Percentiles rank a stretch among this genome's conserved stretches.
These are phyloP conservation scores for Holacanthella duospinosa DNA, from an alignment of 2,888 invertebrate species.

Conservation along the genomic window DNA sequence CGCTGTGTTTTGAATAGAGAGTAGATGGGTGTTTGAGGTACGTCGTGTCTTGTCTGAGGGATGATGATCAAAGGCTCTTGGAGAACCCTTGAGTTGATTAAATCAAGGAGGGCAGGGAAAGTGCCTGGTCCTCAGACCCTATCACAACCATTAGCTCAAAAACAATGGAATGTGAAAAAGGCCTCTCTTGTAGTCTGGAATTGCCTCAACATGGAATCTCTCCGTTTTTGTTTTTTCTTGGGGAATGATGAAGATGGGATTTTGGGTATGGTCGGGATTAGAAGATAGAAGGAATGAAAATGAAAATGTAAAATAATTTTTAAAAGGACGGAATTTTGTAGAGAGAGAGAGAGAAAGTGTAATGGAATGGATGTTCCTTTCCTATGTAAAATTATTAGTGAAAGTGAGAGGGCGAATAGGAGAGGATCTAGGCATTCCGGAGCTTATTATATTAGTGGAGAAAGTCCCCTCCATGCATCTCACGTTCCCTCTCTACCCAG, in stretches of 20 bases:
- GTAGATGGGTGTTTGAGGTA: not conserved
- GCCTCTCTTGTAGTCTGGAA: not conserved
- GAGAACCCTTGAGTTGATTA: not conserved
- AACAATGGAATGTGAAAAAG: not conserved
- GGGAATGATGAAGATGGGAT: not conserved
- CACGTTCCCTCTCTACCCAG: slow-evolving; percentile 20
- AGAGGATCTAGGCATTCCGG: slow-evolving; percentile 20
- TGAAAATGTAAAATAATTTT: slow-evolving; percentile 3
- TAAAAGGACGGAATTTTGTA: not conserved
- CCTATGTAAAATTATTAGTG: slow-evolving; percentile 36
- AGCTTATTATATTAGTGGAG: slow-evolving; percentile 26
- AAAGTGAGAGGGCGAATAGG: not conserved
- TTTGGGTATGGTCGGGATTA: not conserved
- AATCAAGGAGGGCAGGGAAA: not conserved
- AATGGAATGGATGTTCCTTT: slow-evolving; percentile 24
- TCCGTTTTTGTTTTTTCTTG: not conserved
- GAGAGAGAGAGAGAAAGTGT: slow-evolving; percentile 6
- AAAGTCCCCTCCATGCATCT: slow-evolving; percentile 27
- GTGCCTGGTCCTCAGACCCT: not conserved
- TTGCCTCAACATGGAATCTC: not conserved
- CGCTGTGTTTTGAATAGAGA: not conserved
- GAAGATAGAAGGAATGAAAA: not conserved
- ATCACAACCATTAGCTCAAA: not conserved
- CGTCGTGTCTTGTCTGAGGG: not conserved
- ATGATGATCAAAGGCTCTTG: not conserved